A percentile compares a stretch with the other conserved stretches of the same genome.
Conservation (phyloP, 2,888 invertebrate species). For the Latrodectus elegans region DNA sequence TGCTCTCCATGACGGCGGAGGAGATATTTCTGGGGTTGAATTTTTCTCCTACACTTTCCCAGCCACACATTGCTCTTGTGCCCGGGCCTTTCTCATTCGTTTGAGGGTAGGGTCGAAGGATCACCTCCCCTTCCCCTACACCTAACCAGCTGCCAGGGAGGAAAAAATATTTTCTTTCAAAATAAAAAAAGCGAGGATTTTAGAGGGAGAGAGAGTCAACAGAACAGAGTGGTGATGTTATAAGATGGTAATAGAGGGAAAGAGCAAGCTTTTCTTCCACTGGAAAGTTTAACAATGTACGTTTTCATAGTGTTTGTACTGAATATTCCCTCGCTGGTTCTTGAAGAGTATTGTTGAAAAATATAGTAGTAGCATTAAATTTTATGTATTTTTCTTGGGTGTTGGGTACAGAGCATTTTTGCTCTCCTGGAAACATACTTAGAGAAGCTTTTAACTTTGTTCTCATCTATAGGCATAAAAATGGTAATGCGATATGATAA, state of each 20-base stretch:
- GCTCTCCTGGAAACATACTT: too few relatives aligned
- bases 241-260: background rate
- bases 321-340: too few relatives aligned
- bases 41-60: background rate
- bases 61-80: background rate
- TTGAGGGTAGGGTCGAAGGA: conserved; percentile 1
- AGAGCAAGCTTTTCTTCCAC: background rate
- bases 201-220: background rate
- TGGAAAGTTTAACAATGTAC: conserved; percentile 1
- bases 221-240: background rate
- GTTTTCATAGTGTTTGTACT: too few relatives aligned
- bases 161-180: background rate
- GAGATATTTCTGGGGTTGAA: background rate
- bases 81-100: conserved; percentile 20
- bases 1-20: background rate
- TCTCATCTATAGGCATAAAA: too few relatives aligned
- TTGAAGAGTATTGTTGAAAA: too few relatives aligned
- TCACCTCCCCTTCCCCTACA: background rate
- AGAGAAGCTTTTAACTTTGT: too few relatives aligned
- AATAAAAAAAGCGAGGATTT: background rate
- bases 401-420: too few relatives aligned
- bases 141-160: background rate
- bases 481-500: too few relatives aligned
- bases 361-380: too few relatives aligned
- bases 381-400: too few relatives aligned